Evolutionary conservation across 2,888 invertebrate genomes (phyloP).

Genomic region (Orthosia incerta): DNA sequence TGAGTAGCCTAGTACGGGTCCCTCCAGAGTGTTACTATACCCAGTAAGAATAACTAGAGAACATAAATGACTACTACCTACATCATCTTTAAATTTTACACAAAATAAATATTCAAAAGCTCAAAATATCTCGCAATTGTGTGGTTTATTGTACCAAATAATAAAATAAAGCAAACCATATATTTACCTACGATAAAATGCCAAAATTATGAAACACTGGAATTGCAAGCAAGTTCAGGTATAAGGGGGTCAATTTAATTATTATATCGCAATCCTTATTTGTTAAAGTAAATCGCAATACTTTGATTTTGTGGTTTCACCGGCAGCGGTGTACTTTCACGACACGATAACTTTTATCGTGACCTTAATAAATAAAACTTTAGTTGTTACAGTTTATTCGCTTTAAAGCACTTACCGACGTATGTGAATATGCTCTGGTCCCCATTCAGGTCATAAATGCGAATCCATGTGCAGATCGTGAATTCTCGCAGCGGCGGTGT

Average conservation of each 20-base stretch:
- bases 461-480: slow-evolving; percentile 95
- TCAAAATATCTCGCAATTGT: too few species aligned
- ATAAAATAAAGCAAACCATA: slow-evolving; percentile 47
- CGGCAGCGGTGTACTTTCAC: slow-evolving; percentile 60
- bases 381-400: slow-evolving; percentile 5
- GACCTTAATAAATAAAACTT: slow-evolving; percentile 40
- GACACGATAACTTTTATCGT: slow-evolving; percentile 37
- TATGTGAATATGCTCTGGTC: slow-evolving; percentile 86
- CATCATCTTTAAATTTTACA: neutral
- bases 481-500: slow-evolving; percentile 95
- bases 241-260: slow-evolving; percentile 77
- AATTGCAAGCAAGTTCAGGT: slow-evolving; percentile 72
- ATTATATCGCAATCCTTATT: slow-evolving; percentile 73
- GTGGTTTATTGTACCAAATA: slow-evolving; percentile 15
- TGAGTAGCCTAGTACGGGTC: neutral
- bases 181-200: neutral
- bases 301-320: slow-evolving; percentile 64
- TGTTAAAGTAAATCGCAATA: too few species aligned
- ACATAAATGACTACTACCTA: neutral
- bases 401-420: slow-evolving; percentile 77
- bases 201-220: slow-evolving; percentile 70
- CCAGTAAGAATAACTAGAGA: neutral
- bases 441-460: slow-evolving; percentile 90
- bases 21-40: neutral
- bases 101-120: neutral